Conservation (phyloP, 2,888 invertebrate genomes). For the Stenodema calcarata region DNA sequence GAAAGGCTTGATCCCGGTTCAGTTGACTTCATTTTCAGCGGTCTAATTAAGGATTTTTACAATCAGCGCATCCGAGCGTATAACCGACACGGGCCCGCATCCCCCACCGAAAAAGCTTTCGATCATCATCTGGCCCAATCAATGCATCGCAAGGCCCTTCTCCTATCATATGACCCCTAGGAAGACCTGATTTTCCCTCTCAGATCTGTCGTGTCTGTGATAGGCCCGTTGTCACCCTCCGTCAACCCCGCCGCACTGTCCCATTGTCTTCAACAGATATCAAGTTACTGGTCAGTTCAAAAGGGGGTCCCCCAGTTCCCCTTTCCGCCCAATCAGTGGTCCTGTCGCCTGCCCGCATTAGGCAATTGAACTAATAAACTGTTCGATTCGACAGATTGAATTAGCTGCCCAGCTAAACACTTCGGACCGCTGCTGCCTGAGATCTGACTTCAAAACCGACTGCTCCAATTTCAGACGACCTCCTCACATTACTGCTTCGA, state of each 20-base stretch:
- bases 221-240: constrained; percentile 3
- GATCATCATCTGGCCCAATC: background rate
- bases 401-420: constrained; percentile 34
- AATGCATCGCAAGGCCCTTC: background rate
- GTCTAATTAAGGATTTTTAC: constrained; percentile 40
- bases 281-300: constrained; percentile 33
- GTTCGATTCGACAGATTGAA: constrained; percentile 21
- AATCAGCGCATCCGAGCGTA: constrained; percentile 25
- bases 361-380: constrained; percentile 40
- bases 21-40: constrained; percentile 31
- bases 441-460: background rate
- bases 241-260: background rate
- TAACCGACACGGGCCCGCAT: constrained; percentile 3
- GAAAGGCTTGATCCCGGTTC: background rate
- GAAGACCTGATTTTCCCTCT: constrained; percentile 14
- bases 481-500: background rate
- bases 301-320: background rate
- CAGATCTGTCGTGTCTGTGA: background rate
- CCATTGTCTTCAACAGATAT: constrained; percentile 41
- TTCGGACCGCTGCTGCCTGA: background rate
- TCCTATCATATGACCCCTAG: constrained; percentile 1
- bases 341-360: constrained; percentile 38
- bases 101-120: background rate
- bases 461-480: background rate
- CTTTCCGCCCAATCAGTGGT: constrained; percentile 5